Conservation (phyloP, 2,113 vertebrate genomes). For the Ranitomeya imitator region DNA sequence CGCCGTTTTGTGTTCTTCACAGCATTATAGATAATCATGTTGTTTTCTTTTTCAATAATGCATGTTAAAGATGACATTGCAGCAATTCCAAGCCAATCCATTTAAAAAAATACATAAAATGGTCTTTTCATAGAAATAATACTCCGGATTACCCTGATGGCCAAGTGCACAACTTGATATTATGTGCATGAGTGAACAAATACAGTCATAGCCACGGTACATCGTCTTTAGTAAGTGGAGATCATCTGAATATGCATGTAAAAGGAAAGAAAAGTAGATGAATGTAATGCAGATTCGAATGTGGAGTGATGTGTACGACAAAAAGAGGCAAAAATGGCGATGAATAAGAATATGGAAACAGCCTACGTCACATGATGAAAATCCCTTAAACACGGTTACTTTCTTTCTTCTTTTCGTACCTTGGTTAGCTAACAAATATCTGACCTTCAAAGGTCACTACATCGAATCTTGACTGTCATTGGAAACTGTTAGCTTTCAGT, state of each 20-base stretch:
- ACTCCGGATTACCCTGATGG: background rate
- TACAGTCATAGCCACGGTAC: background rate
- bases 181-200: background rate
- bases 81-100: background rate
- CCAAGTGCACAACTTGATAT: background rate
- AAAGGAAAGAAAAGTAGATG: background rate
- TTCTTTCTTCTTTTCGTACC: no score
- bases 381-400: no score
- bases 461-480: background rate
- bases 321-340: background rate
- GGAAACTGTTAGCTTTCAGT: no score
- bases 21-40: constrained; percentile 19
- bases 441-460: background rate
- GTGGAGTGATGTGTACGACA: background rate
- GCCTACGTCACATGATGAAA: background rate
- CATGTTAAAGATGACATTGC: constrained; percentile 1
- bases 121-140: background rate
- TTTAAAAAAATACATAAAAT: background rate
- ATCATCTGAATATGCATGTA: background rate
- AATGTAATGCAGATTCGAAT: background rate
- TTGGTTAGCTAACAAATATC: background rate
- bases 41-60: background rate
- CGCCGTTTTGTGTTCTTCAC: constrained; percentile 2
- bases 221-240: background rate
- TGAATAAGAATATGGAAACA: background rate